A percentile compares a stretch with the other conserved stretches of the same genome.
Evolutionary conservation across 2,113 vertebrate species (phyloP).

Genomic region (Boulengeromyrus knoepffleri): DNA sequence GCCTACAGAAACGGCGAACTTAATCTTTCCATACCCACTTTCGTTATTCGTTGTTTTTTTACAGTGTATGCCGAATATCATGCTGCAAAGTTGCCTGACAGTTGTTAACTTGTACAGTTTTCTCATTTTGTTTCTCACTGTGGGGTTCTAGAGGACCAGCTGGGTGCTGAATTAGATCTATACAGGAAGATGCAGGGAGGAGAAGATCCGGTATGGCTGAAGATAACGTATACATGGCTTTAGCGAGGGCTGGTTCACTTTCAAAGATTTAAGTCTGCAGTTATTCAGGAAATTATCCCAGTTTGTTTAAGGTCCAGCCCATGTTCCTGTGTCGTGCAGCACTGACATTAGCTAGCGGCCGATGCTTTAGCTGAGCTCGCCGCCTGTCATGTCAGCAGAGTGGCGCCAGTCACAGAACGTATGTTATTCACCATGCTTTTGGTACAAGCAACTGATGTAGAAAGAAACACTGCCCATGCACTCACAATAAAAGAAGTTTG

Average conservation of each 20-base stretch:
- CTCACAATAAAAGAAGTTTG: not conserved
- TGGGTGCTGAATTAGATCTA: conserved; percentile 91
- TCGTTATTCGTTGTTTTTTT: not conserved
- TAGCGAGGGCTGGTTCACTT: conserved; percentile 77
- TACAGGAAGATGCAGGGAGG: conserved; percentile 94
- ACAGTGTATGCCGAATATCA: not conserved
- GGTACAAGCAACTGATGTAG: not conserved
- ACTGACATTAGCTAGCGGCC: not conserved
- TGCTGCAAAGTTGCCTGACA: not conserved
- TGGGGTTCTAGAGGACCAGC: conserved; percentile 93
- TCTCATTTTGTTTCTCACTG: not conserved
- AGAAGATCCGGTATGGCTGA: conserved; percentile 88
- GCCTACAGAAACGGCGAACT: not conserved
- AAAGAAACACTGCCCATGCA: not conserved
- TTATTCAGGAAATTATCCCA: not conserved
- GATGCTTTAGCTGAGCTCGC: not conserved
- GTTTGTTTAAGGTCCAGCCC: not conserved
- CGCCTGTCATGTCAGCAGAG: not conserved
- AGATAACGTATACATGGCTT: conserved; percentile 84
- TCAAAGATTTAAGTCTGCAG: not conserved
- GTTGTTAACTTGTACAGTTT: not conserved
- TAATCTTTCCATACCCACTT: not conserved
- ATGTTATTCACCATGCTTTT: not conserved
- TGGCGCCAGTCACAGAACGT: not conserved
- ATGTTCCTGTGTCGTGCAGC: not conserved